Conservation (phyloP, 2,113 vertebrate genomes). For the Nestor notabilis region DNA sequence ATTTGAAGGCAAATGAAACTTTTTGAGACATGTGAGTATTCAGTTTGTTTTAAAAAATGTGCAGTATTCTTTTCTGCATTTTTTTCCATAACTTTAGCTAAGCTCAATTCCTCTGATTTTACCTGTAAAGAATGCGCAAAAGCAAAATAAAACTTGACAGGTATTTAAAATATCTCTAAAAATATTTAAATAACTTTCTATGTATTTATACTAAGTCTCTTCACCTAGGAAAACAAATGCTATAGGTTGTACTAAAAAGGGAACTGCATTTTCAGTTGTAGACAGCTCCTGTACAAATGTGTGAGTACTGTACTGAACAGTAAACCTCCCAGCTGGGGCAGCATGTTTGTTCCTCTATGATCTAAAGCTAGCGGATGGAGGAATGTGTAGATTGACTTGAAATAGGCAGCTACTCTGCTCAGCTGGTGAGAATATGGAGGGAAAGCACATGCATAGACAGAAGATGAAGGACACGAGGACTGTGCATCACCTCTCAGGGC, state of each 20-base stretch:
- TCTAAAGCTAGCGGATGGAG: background rate
- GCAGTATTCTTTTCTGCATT: background rate
- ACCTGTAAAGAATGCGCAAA: background rate
- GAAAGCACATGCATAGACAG: rapidly evolving
- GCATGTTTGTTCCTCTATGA: background rate
- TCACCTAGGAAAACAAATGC: background rate
- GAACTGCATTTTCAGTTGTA: background rate
- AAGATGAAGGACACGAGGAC: background rate
- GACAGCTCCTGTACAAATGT: background rate
- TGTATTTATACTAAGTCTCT: background rate
- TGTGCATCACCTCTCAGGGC: rapidly evolving
- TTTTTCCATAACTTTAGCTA: background rate
- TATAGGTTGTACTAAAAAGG: background rate
- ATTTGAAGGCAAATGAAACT: background rate
- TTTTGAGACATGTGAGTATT: background rate
- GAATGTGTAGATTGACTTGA: background rate
- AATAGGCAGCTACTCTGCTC: background rate
- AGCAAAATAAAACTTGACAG: background rate
- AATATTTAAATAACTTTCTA: background rate
- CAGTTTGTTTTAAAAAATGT: background rate
- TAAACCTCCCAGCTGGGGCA: background rate
- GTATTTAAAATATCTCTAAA: background rate
- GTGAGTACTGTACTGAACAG: no score
- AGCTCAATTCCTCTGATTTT: background rate
- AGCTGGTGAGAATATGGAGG: background rate